phyloP scores from a whole-genome alignment of 2,113 vertebrate genomes.

The Scalopus aquaticus region DNA sequence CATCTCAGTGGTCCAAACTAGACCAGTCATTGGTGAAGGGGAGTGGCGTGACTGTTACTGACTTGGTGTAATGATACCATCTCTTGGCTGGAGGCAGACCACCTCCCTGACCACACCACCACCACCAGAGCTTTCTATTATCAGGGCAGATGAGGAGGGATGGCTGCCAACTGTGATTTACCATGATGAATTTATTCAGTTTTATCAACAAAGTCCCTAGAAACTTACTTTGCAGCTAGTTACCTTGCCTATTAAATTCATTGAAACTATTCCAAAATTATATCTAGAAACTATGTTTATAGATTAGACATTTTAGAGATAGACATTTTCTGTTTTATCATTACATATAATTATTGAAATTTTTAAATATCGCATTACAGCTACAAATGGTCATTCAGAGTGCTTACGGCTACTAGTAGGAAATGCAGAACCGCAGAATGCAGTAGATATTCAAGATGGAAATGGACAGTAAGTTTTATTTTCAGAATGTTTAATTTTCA shows the following conservation, averaged over 20 bases:
- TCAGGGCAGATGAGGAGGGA: neutral
- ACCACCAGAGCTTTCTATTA: neutral
- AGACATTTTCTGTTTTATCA: slow-evolving; percentile 20
- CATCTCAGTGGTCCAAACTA: neutral
- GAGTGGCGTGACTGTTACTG: neutral
- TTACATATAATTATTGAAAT: slow-evolving; percentile 30
- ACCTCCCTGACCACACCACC: neutral
- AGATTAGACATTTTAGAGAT: neutral
- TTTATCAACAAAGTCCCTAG: neutral
- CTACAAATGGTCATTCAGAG: slow-evolving; percentile 97
- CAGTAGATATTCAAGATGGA: slow-evolving; percentile 96
- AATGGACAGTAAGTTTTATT: slow-evolving; percentile 95
- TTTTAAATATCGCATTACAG: slow-evolving; percentile 82
- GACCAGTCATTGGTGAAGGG: neutral
- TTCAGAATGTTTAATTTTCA: neutral
- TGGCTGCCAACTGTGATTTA: neutral
- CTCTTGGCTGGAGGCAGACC: neutral
- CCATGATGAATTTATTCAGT: neutral
- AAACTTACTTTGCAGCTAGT: neutral
- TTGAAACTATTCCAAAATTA: neutral
- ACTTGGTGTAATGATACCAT: neutral
- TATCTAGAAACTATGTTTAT: slow-evolving; percentile 25
- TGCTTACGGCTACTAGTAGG: slow-evolving; percentile 97
- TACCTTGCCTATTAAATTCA: slow-evolving; percentile 28
- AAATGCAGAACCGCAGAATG: slow-evolving; percentile 95